Percentiles rank a stretch among this genome's conserved stretches.
Conservation (phyloP, 2,888 invertebrate genomes). For the Lapara coniferarum region DNA sequence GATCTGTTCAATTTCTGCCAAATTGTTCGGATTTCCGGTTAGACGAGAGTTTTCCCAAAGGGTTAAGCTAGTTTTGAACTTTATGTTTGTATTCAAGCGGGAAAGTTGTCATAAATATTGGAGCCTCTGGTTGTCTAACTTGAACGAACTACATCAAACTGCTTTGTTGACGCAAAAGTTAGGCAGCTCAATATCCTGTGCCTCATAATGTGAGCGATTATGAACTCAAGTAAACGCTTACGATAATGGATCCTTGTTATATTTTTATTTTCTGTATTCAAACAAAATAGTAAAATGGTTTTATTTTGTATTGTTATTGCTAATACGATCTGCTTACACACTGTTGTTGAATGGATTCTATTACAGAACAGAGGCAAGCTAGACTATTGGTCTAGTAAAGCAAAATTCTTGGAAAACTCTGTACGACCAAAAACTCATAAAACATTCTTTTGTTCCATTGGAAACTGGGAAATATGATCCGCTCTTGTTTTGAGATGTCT, state of each 20-base stretch:
- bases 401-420: constrained; percentile 30
- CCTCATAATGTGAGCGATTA: constrained; percentile 57
- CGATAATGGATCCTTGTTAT: constrained; percentile 42
- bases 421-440: constrained; percentile 37
- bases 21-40: constrained; percentile 70
- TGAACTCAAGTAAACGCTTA: constrained; percentile 55
- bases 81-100: constrained; percentile 69
- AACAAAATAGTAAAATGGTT: background rate
- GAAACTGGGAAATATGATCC: constrained; percentile 50
- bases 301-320: background rate
- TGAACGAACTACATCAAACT: constrained; percentile 70
- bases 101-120: constrained; percentile 76
- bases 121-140: constrained; percentile 66
- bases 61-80: constrained; percentile 73
- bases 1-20: constrained; percentile 62
- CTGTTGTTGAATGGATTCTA: background rate
- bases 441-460: constrained; percentile 49
- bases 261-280: constrained; percentile 29
- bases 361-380: background rate
- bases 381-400: background rate
- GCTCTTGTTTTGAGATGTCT: constrained; percentile 38
- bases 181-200: constrained; percentile 66
- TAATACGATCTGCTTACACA: background rate
- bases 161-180: constrained; percentile 72
- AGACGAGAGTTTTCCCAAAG: constrained; percentile 65